A percentile compares a stretch with the other conserved stretches of the same genome.
Evolutionary conservation across 2,797 vertebrate species (phyloP).

Genomic region (Molothrus ater): DNA sequence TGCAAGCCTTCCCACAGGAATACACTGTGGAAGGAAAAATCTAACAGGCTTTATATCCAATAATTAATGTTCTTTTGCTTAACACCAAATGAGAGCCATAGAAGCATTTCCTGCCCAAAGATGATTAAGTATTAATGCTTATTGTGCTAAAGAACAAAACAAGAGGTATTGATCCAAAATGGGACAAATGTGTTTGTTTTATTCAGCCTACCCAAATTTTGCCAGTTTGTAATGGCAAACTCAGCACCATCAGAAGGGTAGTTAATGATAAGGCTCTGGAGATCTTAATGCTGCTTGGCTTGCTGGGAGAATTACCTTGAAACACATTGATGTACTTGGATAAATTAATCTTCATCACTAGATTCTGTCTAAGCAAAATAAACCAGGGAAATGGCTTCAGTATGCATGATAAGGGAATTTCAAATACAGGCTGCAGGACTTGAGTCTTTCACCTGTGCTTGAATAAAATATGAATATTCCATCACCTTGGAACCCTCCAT

Average conservation of each 20-base stretch:
- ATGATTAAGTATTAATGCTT: constrained; percentile 57
- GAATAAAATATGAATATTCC: background rate
- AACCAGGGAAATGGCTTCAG: background rate
- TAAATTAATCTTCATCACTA: constrained; percentile 54
- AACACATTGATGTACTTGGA: background rate
- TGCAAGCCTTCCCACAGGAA: constrained; percentile 21
- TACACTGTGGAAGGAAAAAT: constrained; percentile 25
- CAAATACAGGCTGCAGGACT: background rate
- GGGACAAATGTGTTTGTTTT: constrained; percentile 17
- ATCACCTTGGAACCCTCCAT: background rate
- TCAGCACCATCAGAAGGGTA: constrained; percentile 1
- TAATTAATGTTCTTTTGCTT: constrained; percentile 39
- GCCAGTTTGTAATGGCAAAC: background rate
- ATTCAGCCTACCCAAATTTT: background rate
- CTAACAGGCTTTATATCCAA: background rate
- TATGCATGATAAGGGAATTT: background rate
- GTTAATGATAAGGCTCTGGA: constrained; percentile 40
- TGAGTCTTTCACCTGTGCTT: background rate
- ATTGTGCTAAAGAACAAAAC: constrained; percentile 17
- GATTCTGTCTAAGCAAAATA: constrained; percentile 31
- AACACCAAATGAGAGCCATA: constrained; percentile 7
- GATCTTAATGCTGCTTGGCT: constrained; percentile 44
- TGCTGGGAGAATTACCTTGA: constrained; percentile 33
- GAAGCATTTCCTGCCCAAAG: constrained; percentile 12
- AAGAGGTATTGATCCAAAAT: constrained; percentile 37